phyloP scores from a whole-genome alignment of 2,888 invertebrate species.

The Eristalis pertinax region DNA sequence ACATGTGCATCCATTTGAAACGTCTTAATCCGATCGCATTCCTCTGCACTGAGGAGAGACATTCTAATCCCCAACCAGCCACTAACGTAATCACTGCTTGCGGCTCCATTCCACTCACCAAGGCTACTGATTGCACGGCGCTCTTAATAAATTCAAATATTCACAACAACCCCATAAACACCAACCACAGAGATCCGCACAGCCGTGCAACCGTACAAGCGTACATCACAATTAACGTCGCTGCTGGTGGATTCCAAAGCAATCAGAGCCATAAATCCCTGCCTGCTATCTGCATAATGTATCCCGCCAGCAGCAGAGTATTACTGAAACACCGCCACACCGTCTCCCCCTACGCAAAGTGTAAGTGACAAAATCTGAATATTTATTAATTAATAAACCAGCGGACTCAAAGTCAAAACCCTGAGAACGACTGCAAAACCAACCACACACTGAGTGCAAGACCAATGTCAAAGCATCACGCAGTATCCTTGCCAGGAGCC shows the following conservation, averaged over 20 bases:
- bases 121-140: not conserved
- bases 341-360: not conserved
- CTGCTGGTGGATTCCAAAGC: slow-evolving; percentile 14
- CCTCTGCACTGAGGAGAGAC: no score
- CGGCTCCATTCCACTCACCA: not conserved
- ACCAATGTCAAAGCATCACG: slow-evolving; percentile 51
- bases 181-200: not conserved
- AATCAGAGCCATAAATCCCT: slow-evolving; percentile 42
- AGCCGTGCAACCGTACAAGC: not conserved
- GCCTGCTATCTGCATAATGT: slow-evolving; percentile 27
- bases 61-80: not conserved
- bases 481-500: slow-evolving; percentile 13
- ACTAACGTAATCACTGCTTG: no score
- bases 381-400: slow-evolving; percentile 66
- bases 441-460: slow-evolving; percentile 37
- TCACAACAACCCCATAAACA: slow-evolving; percentile 21
- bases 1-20: no score
- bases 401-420: slow-evolving; percentile 6
- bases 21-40: no score
- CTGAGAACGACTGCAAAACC: slow-evolving; percentile 30
- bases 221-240: slow-evolving; percentile 29
- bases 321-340: not conserved
- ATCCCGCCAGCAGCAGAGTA: not conserved
- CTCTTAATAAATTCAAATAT: slow-evolving; percentile 20
- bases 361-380: slow-evolving; percentile 55